Conservation (phyloP, 2,888 invertebrate genomes). For the Zygaena filipendulae region DNA sequence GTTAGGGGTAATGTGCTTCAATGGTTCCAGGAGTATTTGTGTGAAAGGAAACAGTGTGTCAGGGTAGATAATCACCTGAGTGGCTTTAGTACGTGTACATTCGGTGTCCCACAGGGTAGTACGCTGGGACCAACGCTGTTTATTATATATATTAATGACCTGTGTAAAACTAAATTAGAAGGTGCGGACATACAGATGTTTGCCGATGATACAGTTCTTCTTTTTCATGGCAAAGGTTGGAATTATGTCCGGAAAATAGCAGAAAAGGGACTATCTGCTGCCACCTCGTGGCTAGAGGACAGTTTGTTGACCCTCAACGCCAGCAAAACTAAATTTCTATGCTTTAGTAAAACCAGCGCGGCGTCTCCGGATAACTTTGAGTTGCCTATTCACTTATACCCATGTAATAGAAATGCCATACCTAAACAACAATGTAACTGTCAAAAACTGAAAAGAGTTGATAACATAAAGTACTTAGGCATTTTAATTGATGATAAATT, state of each 20-base stretch:
- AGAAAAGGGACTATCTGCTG: background rate
- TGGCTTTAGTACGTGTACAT: background rate
- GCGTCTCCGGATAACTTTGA: background rate
- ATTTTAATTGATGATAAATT: too few species aligned
- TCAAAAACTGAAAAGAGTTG: background rate
- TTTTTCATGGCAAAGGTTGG: background rate
- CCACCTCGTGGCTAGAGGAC: slow-evolving; percentile 1
- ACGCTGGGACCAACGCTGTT: slow-evolving; percentile 1
- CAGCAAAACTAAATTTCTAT: background rate
- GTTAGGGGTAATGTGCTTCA: background rate
- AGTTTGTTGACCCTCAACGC: background rate
- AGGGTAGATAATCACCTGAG: too few species aligned
- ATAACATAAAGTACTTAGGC: too few species aligned
- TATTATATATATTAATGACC: slow-evolving; percentile 2
- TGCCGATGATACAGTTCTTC: slow-evolving; percentile 1
- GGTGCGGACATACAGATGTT: background rate
- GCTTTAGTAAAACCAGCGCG: background rate
- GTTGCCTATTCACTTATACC: background rate
- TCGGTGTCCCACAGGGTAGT: slow-evolving; percentile 1
- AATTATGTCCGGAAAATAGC: background rate
- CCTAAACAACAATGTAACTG: background rate
- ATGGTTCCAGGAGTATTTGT: slow-evolving; percentile 2
- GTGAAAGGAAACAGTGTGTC: background rate
- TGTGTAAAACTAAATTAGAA: background rate
- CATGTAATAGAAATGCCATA: background rate